Conservation (phyloP, 2,888 invertebrate species). For the Macrophya annulata region DNA sequence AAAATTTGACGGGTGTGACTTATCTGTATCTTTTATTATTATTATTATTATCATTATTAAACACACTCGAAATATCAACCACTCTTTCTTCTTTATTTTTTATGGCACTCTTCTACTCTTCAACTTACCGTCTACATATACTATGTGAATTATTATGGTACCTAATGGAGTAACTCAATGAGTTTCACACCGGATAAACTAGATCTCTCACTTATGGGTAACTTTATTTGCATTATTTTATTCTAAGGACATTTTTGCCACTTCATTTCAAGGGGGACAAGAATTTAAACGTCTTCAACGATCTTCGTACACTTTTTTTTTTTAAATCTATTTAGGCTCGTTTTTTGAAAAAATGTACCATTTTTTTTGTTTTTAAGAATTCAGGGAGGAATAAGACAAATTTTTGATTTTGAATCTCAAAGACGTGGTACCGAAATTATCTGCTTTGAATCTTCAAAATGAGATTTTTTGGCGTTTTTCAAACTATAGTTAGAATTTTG, state of each 20-base stretch:
- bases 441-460: no score
- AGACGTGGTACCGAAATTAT: no score
- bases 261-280: not conserved
- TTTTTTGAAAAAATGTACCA: no score
- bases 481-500: no score
- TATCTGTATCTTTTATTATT: slow-evolving; percentile 72
- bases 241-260: not conserved
- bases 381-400: no score
- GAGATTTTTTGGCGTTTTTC: no score
- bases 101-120: not conserved
- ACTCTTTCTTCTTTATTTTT: not conserved
- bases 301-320: not conserved
- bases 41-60: not conserved
- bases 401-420: no score
- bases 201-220: slow-evolving; percentile 2
- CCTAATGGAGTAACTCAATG: slow-evolving; percentile 19
- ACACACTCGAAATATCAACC: slow-evolving; percentile 32
- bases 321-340: no score
- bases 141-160: not conserved
- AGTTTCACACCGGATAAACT: slow-evolving; percentile 7
- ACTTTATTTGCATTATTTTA: not conserved
- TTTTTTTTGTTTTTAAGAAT: no score
- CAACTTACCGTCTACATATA: not conserved
- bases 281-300: not conserved
- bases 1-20: slow-evolving; percentile 70